Evolutionary conservation across 1,140 invertebrate species (phyloP).

Genomic region (Apis mellifera): Amel_HAv3.1 CM009945.2:5284501-5285000

Average conservation of each 20-base stretch:
- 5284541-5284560: constrained; percentile 32
- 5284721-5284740: constrained; percentile 56
- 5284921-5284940: too few species aligned
- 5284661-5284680: constrained; percentile 57
- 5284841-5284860: neutral
- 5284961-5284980: neutral
- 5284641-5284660: constrained; percentile 39
- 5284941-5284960: too few species aligned
- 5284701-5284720: constrained; percentile 46
- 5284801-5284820: neutral
- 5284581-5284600: constrained; percentile 54
- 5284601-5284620: constrained; percentile 55
- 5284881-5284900: too few species aligned
- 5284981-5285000: accelerated
- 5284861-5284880: too few species aligned
- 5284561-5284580: constrained; percentile 30
- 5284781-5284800: neutral
- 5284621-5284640: constrained; percentile 56
- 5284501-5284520: neutral
- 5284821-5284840: accelerated
- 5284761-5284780: too few species aligned
- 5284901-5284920: too few species aligned
- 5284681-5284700: constrained; percentile 39
- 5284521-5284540: constrained; percentile 31
- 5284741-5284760: constrained; percentile 50